Base-by-base conservation (phyloP, 2,113 vertebrate genomes). In the Corynorhinus townsendii region DNA sequence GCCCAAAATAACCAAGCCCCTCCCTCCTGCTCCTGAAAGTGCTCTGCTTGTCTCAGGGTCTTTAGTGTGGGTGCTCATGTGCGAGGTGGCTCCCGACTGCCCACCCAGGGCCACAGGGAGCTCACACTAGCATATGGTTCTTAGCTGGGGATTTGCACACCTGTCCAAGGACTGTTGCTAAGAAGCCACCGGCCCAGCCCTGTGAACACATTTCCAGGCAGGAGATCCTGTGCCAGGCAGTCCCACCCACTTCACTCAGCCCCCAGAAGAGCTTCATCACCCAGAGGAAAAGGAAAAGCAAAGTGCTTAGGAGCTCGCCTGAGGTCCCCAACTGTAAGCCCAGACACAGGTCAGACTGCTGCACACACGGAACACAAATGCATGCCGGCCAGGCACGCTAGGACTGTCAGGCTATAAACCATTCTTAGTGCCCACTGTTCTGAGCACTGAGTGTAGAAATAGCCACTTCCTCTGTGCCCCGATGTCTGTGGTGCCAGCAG, bases 381-480 rank as follows among this genome's bases (percentile, higher is more conserved):
- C 22, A 1, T 0, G 8, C 45, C 4, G 2, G 4, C 9, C 1
- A 0, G 54, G 5, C 2, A 56, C 1, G 1, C 10, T 1, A 0
- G 26, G 0, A 0, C 8, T 98, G 98, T 98, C 76, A 96, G 98
- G 98, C 98, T 95, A 97, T 86, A 96, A 98, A 98, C 98, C 98
- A 98, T 98, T 98, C 98, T 62, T 95, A 97, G 93, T 90, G 97
- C 96, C 17, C 98, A 98, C 77, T 0, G 91, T 75, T 17, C 90
- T 52, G 98, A 97, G 15, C 97, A 97, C 79, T 90, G 97, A 98
- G 98, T 56, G 97, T 98, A 99, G 98, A 98, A 94, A 97, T 24
- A 98, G 98, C 98, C 98, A 90, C 59, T 97, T 95, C 28, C 92
- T 99, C 97, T 98, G 7, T 45, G 98, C 98, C 98, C 97, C 49